Percentiles rank a stretch among this genome's conserved stretches.
Evolutionary conservation across 2,797 vertebrate genomes (phyloP).

Genomic region (Periparus ater): DNA sequence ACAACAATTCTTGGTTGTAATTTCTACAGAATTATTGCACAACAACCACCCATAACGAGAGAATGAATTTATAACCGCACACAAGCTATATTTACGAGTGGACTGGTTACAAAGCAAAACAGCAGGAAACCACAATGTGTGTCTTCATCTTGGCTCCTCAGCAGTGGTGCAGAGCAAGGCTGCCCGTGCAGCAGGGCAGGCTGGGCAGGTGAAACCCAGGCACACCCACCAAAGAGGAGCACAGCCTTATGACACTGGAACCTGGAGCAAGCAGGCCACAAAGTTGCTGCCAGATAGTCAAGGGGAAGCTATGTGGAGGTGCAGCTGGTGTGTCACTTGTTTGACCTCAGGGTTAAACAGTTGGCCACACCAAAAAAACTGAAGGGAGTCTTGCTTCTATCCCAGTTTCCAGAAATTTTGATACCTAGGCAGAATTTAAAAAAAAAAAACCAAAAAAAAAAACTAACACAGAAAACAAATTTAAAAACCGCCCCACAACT

Average conservation of each 20-base stretch:
- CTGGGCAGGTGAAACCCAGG: background rate
- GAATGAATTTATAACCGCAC: constrained; percentile 53
- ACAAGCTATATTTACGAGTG: constrained; percentile 40
- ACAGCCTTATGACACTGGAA: background rate
- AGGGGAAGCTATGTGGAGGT: background rate
- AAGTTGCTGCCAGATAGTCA: background rate
- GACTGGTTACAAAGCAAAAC: constrained; percentile 62
- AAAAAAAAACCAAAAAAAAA: background rate
- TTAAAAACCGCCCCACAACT: background rate
- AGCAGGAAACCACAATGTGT: constrained; percentile 56
- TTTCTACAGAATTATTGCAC: constrained; percentile 54
- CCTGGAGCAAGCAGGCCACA: background rate
- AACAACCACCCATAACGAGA: constrained; percentile 11
- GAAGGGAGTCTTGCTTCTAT: background rate
- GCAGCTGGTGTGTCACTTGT: background rate
- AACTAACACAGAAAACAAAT: background rate
- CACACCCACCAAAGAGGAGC: background rate
- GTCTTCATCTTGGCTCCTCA: background rate
- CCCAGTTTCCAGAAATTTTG: background rate
- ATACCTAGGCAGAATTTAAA: background rate
- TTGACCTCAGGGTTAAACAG: background rate
- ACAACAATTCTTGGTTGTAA: background rate
- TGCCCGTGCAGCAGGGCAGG: fast-evolving
- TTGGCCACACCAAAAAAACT: background rate
- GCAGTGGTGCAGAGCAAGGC: background rate